Conservation (phyloP, 1,140 invertebrate species). For the Eupristina koningsbergeri region DNA sequence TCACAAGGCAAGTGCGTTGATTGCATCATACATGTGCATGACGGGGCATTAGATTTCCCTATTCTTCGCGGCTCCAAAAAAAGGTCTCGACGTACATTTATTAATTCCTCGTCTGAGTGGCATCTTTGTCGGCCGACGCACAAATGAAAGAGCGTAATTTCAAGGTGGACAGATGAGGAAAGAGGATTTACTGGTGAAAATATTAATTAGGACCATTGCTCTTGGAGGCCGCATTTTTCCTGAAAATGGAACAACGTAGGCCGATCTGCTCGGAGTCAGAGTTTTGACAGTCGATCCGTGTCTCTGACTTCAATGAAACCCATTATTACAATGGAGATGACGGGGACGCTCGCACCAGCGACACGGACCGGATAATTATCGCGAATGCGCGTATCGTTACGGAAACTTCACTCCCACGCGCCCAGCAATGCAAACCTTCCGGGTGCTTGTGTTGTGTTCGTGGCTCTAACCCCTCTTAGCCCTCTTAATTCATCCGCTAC, state of each 20-base stretch:
- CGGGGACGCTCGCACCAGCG: not conserved
- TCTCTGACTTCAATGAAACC: conserved; percentile 2
- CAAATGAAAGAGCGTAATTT: not conserved
- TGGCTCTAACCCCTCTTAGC: too few relatives aligned
- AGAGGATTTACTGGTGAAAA: not conserved
- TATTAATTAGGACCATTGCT: not conserved
- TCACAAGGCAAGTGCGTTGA: not conserved
- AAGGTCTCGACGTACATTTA: not conserved
- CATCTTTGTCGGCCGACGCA: not conserved
- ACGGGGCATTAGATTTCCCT: not conserved
- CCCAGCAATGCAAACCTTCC: not conserved
- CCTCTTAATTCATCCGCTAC: too few relatives aligned
- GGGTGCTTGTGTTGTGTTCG: not conserved
- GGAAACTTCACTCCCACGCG: conserved; percentile 8
- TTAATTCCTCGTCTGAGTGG: not conserved
- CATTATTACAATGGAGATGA: too few relatives aligned
- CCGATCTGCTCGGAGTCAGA: too few relatives aligned
- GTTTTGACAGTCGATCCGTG: not conserved
- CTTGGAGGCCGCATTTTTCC: not conserved
- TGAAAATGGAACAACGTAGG: not conserved
- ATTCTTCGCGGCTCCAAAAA: not conserved
- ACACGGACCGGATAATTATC: not conserved
- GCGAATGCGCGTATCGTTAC: not conserved
- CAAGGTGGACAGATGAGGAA: not conserved
- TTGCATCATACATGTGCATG: not conserved